Evolutionary conservation across 2,113 vertebrate genomes (phyloP).

Genomic region (Neogale vison): DNA sequence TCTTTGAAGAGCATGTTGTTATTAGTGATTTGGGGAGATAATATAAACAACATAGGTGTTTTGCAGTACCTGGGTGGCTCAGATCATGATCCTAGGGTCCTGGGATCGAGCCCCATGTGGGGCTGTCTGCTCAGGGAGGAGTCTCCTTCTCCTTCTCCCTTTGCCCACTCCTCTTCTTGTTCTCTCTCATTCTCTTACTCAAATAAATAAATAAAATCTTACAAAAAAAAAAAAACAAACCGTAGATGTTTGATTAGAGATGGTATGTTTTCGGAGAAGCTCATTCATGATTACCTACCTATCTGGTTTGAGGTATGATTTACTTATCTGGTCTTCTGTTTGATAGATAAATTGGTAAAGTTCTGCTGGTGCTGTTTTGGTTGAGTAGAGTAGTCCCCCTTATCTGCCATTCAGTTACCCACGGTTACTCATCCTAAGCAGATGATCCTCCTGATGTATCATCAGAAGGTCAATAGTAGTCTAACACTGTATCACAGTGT

Average conservation of each 20-base stretch:
- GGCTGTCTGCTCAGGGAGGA: background rate
- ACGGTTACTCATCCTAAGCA: background rate
- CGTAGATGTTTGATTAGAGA: background rate
- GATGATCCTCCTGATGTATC: background rate
- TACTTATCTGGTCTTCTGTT: background rate
- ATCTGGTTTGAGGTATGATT: slow-evolving; percentile 2
- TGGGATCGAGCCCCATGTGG: background rate
- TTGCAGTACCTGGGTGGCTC: background rate
- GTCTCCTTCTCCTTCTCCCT: background rate
- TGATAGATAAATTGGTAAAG: background rate
- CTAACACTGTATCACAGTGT: background rate
- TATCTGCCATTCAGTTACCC: background rate
- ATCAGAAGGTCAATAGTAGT: background rate
- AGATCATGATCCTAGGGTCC: background rate
- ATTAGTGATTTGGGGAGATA: background rate
- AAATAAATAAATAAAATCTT: background rate
- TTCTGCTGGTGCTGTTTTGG: background rate
- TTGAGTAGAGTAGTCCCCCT: background rate
- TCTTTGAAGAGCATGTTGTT: slow-evolving; percentile 26
- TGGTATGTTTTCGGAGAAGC: background rate
- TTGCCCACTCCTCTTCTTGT: background rate
- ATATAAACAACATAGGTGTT: background rate
- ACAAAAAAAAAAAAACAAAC: background rate
- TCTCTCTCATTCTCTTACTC: background rate
- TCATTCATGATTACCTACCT: background rate